Conservation (phyloP, 2,113 vertebrate species). For the Parotia lawesii region DNA sequence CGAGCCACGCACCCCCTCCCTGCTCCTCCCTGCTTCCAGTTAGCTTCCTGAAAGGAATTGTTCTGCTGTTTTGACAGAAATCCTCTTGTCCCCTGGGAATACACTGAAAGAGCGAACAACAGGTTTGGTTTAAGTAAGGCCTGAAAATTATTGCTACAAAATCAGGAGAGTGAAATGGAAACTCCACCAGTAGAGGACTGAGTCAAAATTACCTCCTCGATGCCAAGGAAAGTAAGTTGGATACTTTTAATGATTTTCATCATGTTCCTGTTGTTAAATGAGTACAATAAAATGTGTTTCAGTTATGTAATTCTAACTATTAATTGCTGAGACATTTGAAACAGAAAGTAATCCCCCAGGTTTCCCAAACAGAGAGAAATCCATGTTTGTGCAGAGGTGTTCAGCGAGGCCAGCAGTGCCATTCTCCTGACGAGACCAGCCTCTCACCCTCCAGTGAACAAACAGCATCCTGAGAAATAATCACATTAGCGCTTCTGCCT, state of each 20-base stretch:
- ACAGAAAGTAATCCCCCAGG: neutral
- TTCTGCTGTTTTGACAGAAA: neutral
- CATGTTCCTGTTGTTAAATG: neutral
- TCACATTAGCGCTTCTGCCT: neutral
- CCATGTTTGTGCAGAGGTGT: neutral
- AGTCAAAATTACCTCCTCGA: neutral
- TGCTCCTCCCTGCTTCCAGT: neutral
- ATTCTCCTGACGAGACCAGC: fast-evolving
- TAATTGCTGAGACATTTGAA: neutral
- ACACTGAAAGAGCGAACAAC: neutral
- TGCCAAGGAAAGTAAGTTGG: neutral
- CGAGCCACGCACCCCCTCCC: fast-evolving
- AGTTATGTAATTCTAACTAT: neutral
- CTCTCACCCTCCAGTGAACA: neutral
- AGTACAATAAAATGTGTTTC: neutral
- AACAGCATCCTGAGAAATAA: neutral
- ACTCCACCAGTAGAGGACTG: neutral
- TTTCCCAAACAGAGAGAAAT: neutral
- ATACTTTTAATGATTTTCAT: neutral
- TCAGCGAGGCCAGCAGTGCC: fast-evolving
- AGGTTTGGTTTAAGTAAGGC: neutral
- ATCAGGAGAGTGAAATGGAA: neutral
- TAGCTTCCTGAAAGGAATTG: neutral
- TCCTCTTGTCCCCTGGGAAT: neutral
- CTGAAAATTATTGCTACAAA: neutral